Conservation (phyloP, 2,797 vertebrate genomes). For the Lepilemur ruficaudatus region DNA sequence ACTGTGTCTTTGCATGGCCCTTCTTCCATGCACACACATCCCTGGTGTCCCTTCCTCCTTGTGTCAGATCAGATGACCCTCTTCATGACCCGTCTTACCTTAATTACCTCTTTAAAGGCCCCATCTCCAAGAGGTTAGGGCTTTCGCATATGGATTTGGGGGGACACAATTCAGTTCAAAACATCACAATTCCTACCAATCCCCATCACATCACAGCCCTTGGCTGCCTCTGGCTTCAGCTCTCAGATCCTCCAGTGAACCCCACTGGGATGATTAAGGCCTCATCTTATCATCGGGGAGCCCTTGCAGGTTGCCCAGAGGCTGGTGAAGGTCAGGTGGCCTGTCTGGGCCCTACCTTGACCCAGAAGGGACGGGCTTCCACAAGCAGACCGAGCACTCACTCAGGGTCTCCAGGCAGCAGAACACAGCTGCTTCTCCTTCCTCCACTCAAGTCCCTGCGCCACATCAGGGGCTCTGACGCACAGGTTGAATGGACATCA, state of each 20-base stretch:
- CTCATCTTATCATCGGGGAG: not conserved
- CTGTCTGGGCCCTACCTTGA: not conserved
- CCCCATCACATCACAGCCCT: not conserved
- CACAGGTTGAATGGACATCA: not conserved
- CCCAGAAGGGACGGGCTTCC: not conserved
- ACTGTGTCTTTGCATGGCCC: not conserved
- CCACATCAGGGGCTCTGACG: not conserved
- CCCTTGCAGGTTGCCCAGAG: not conserved
- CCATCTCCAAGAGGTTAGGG: not conserved
- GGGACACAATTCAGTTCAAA: not conserved
- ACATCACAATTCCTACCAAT: accelerated
- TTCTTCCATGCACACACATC: not conserved
- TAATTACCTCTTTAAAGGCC: not conserved
- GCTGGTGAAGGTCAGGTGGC: not conserved
- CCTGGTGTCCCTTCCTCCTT: not conserved
- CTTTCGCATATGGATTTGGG: too few relatives aligned
- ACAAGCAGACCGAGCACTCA: accelerated
- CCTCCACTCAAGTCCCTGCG: not conserved
- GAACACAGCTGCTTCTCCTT: not conserved
- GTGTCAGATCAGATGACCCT: not conserved
- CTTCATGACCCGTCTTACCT: not conserved
- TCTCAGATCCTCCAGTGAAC: not conserved
- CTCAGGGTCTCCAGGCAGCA: not conserved
- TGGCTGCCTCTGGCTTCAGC: not conserved
- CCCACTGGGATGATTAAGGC: not conserved